Evolutionary conservation across 1,140 invertebrate species (phyloP).

Genomic region (Helicoverpa armigera): DNA sequence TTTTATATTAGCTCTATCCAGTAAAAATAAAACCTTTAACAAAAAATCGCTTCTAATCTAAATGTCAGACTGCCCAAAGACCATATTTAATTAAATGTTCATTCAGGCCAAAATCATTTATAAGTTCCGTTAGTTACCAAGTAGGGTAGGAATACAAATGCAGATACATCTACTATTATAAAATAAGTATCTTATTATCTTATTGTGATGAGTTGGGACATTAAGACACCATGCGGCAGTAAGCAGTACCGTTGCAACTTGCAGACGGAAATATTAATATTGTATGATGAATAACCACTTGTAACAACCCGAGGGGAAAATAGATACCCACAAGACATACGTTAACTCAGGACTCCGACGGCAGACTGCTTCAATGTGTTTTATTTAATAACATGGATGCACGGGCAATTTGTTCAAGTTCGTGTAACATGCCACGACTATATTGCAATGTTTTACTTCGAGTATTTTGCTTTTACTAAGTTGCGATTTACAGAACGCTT

Average conservation of each 20-base stretch:
- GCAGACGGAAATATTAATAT: conserved; percentile 47
- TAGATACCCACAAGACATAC: conserved; percentile 28
- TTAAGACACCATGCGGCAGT: conserved; percentile 21
- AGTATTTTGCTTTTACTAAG: background rate
- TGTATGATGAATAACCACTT: conserved; percentile 35
- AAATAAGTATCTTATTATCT: conserved; percentile 40
- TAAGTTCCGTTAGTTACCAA: conserved; percentile 31
- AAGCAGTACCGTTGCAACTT: conserved; percentile 34
- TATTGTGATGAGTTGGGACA: conserved; percentile 37
- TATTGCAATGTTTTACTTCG: conserved; percentile 27
- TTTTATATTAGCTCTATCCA: background rate
- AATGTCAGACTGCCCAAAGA: background rate
- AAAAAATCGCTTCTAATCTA: background rate
- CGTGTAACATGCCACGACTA: conserved; percentile 20
- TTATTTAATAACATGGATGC: conserved; percentile 33
- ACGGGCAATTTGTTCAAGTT: conserved; percentile 30
- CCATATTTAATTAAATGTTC: background rate
- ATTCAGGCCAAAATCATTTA: conserved; percentile 6
- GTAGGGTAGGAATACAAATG: background rate
- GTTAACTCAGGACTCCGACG: background rate
- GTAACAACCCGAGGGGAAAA: conserved; percentile 32
- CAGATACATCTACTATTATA: background rate
- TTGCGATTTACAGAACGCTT: background rate
- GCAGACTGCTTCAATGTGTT: conserved; percentile 32
- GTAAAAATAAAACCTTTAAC: background rate